These are phyloP conservation scores for Nibea albiflora DNA, from an alignment of 2,113 vertebrate genomes.

Conservation along the genomic window DNA sequence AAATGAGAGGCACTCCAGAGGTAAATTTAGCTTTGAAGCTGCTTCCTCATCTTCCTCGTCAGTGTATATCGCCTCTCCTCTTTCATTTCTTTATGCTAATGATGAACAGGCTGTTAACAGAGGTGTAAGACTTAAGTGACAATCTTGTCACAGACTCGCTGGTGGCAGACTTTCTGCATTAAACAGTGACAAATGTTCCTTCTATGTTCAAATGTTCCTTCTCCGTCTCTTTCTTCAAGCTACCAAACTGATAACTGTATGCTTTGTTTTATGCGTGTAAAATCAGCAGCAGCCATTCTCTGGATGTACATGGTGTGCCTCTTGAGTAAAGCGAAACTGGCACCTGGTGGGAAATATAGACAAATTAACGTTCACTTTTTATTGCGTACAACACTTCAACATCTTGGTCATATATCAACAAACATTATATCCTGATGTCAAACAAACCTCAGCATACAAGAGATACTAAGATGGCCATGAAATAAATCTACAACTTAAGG, in stretches of 20 bases:
- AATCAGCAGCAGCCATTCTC: not conserved
- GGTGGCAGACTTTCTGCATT: not conserved
- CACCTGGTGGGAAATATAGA: not conserved
- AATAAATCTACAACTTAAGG: not conserved
- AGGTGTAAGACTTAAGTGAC: slow-evolving; percentile 2
- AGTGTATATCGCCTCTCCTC: not conserved
- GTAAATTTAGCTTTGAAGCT: slow-evolving; percentile 9
- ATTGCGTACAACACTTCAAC: not conserved
- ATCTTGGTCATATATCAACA: not conserved
- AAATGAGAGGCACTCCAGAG: not conserved
- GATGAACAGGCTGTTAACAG: not conserved
- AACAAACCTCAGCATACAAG: not conserved
- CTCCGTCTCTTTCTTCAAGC: not conserved
- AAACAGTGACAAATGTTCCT: slow-evolving; percentile 12
- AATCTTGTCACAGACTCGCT: not conserved
- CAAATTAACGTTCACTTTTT: not conserved
- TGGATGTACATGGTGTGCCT: not conserved
- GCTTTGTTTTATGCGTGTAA: not conserved
- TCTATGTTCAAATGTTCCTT: not conserved
- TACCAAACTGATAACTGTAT: not conserved
- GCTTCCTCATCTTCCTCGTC: not conserved
- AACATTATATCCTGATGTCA: not conserved
- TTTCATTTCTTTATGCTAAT: slow-evolving; percentile 24
- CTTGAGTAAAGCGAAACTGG: not conserved
- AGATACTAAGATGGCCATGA: not conserved